phyloP scores from a whole-genome alignment of 2,888 invertebrate species.

The Tenthredo distinguenda region DNA sequence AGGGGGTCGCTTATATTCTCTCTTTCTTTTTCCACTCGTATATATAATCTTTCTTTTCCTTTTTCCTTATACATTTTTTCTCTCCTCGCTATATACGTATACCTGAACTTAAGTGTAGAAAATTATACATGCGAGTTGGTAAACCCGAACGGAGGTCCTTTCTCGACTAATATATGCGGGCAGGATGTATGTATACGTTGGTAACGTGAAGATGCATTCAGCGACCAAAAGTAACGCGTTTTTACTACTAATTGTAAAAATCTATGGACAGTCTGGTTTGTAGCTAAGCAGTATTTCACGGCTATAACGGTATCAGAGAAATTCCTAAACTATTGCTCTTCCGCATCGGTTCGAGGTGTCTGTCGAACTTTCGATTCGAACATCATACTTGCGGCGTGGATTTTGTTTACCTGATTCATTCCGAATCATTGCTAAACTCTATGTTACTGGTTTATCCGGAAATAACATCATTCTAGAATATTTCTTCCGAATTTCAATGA shows the following conservation, averaged over 20 bases:
- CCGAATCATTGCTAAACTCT: too few relatives aligned
- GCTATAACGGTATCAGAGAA: constrained; percentile 15
- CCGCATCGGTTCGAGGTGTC: not conserved
- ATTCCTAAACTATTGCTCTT: constrained; percentile 19
- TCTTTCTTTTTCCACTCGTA: not conserved
- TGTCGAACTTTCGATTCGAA: not conserved
- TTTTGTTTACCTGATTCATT: not conserved
- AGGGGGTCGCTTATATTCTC: constrained; percentile 38
- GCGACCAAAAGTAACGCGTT: not conserved
- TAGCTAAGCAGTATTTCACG: not conserved
- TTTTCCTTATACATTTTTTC: not conserved
- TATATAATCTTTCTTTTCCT: not conserved
- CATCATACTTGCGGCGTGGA: not conserved
- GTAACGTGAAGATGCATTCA: not conserved
- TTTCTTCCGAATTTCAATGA: too few relatives aligned
- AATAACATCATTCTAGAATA: too few relatives aligned
- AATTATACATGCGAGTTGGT: not conserved
- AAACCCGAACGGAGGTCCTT: not conserved
- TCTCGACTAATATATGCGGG: not conserved
- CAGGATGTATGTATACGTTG: not conserved
- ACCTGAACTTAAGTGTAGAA: not conserved
- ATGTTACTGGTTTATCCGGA: too few relatives aligned
- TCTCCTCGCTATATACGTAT: not conserved
- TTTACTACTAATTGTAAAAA: constrained; percentile 30
- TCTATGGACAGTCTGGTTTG: constrained; percentile 3